phyloP scores from a whole-genome alignment of 2,113 vertebrate species.

The Aptenodytes forsteri region DNA sequence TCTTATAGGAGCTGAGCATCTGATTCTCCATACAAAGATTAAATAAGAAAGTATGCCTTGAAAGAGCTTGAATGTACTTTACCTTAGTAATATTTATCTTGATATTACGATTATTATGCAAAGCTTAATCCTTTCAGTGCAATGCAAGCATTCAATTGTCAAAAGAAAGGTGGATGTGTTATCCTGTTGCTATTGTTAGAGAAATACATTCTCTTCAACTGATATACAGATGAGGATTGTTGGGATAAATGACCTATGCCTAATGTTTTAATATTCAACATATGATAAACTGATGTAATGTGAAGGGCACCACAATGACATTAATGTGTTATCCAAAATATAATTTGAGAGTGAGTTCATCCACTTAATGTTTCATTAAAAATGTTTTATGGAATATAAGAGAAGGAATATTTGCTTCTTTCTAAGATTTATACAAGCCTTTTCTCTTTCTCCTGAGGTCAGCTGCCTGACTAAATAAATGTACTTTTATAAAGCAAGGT shows the following conservation, averaged over 20 bases:
- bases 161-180: not conserved
- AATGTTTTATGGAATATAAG: not conserved
- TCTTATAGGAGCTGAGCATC: not conserved
- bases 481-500: slow-evolving; percentile 67
- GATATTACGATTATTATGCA: not conserved
- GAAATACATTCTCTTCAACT: not conserved
- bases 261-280: not conserved
- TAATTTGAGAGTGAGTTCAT: not conserved
- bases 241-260: not conserved
- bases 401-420: not conserved
- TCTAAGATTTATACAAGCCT: not conserved
- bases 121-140: not conserved
- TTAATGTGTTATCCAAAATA: not conserved
- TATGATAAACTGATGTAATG: not conserved
- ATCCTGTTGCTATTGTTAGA: not conserved
- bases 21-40: not conserved
- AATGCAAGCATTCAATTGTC: not conserved
- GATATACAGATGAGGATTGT: not conserved
- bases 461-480: slow-evolving; percentile 55
- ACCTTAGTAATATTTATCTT: not conserved
- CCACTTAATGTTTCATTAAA: not conserved
- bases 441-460: slow-evolving; percentile 39
- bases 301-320: not conserved
- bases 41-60: not conserved
- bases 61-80: not conserved